Evolutionary conservation across 92 coral and sea anemone genomes (phyloP).

Genomic region (Phenganax marumi): DNA sequence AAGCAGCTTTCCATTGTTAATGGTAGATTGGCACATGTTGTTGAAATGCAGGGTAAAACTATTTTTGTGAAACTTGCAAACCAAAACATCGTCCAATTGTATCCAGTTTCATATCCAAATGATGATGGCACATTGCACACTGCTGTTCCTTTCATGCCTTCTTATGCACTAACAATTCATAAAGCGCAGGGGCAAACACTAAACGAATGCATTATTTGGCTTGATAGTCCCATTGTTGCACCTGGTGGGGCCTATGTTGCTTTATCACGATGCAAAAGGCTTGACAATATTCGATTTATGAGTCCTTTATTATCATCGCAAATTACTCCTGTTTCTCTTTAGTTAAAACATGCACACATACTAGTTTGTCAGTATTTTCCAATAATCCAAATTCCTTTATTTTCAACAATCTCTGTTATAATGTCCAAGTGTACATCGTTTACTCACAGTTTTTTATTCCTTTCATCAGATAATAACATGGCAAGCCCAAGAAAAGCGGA

Average conservation of each 20-base stretch:
- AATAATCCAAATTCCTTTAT: background rate
- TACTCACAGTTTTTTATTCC: background rate
- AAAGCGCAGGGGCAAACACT: background rate
- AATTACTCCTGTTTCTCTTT: background rate
- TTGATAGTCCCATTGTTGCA: conserved; percentile 2
- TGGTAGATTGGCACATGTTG: conserved; percentile 7
- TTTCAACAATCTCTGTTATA: background rate
- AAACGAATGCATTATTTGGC: background rate
- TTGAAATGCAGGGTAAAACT: background rate
- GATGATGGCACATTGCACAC: background rate
- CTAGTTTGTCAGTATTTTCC: background rate
- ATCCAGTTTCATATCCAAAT: background rate
- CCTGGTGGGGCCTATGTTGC: conserved; percentile 14
- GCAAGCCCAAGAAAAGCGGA: too few species aligned
- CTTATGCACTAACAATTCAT: background rate
- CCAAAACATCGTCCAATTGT: background rate
- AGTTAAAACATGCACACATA: background rate
- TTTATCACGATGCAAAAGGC: background rate
- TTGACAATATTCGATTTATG: background rate
- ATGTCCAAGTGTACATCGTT: background rate
- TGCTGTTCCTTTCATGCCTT: background rate
- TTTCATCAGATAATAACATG: too few species aligned
- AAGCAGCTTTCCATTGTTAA: conserved; percentile 18
- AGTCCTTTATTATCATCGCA: background rate
- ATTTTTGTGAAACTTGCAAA: background rate